Percentiles rank a stretch among this genome's conserved stretches.
phyloP scores from a whole-genome alignment of 2,113 vertebrate species.

The Azemiops feae region DNA sequence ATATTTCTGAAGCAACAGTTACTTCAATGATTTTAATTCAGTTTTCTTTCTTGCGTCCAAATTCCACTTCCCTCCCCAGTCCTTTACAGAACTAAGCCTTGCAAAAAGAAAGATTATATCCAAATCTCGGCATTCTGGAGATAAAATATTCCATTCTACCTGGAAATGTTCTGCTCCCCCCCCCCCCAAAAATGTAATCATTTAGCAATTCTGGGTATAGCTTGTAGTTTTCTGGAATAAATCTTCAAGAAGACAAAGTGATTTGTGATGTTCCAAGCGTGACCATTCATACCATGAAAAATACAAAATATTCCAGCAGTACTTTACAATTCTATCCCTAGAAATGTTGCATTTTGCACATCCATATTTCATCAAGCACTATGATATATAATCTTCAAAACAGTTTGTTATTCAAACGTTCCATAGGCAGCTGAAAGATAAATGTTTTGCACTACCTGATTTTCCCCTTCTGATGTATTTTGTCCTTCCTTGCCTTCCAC shows the following conservation, averaged over 20 bases:
- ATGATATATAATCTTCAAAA: no score
- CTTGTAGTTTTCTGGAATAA: not conserved
- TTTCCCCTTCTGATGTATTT: slow-evolving; percentile 15
- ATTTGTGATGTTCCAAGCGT: not conserved
- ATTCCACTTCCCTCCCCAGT: not conserved
- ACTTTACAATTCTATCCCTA: not conserved
- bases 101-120: not conserved
- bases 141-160: not conserved
- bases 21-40: not conserved
- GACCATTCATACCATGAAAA: not conserved
- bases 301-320: not conserved
- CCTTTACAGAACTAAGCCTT: not conserved
- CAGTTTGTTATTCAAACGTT: not conserved
- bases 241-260: not conserved
- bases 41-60: not conserved
- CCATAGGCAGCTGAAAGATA: not conserved
- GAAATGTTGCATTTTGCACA: not conserved
- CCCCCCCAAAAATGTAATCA: not conserved
- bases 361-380: not conserved
- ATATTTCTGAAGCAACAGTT: not conserved
- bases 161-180: not conserved
- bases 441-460: slow-evolving; percentile 62
- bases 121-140: not conserved
- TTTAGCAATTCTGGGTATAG: not conserved
- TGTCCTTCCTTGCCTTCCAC: slow-evolving; percentile 79